A percentile compares a stretch with the other conserved stretches of the same genome.
phyloP scores from a whole-genome alignment of 2,797 vertebrate species.

The Phylloscopus collybita region DNA sequence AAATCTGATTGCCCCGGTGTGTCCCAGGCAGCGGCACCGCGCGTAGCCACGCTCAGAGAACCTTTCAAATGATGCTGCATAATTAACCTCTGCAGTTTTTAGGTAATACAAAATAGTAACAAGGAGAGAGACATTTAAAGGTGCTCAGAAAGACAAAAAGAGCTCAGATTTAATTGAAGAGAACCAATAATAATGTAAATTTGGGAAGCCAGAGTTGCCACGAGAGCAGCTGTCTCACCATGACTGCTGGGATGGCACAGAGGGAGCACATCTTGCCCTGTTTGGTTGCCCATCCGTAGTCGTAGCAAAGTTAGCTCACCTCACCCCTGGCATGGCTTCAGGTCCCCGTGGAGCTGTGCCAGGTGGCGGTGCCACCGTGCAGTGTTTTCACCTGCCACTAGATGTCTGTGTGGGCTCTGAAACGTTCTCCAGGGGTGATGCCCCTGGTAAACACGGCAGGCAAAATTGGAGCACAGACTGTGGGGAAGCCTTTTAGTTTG shows the following conservation, averaged over 20 bases:
- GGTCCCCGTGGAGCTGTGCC: neutral
- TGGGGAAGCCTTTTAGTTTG: neutral
- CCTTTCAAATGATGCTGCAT: neutral
- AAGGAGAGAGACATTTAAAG: neutral
- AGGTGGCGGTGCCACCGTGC: neutral
- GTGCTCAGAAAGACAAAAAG: neutral
- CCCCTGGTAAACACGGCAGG: neutral
- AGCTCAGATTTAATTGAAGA: neutral
- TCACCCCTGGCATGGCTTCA: neutral
- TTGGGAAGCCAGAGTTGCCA: neutral
- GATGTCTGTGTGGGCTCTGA: constrained; percentile 66
- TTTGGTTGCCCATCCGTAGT: neutral
- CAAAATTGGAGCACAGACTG: neutral
- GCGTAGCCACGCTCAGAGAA: accelerated
- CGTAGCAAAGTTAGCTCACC: neutral
- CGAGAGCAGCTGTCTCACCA: neutral
- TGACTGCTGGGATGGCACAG: neutral
- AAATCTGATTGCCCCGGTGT: neutral
- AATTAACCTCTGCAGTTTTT: neutral
- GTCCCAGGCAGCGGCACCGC: neutral
- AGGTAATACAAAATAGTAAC: neutral
- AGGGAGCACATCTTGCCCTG: neutral
- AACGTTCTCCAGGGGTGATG: constrained; percentile 22
- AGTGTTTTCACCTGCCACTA: constrained; percentile 59
- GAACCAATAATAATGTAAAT: neutral